Percentiles rank a stretch among this genome's conserved stretches.
These are phyloP conservation scores for Trissolcus basalis DNA, from an alignment of 1,140 invertebrate species.

Conservation along the genomic window DNA sequence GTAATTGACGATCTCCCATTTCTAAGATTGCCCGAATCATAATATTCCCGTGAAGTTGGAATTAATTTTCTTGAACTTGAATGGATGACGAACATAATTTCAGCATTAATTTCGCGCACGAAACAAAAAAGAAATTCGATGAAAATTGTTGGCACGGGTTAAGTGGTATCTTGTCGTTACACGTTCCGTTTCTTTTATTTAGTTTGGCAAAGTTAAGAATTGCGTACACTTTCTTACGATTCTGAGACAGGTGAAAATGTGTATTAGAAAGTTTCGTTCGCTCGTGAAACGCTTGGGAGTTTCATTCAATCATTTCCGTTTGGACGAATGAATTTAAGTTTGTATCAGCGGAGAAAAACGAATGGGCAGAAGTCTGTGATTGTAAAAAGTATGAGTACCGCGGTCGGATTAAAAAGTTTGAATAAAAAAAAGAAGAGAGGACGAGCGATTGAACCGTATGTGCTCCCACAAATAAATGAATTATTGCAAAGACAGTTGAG, in stretches of 20 bases:
- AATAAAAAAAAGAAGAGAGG: slow-evolving; percentile 3
- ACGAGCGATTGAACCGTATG: slow-evolving; percentile 21
- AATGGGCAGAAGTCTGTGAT: slow-evolving; percentile 49
- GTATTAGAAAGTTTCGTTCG: slow-evolving; percentile 9
- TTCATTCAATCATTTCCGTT: slow-evolving; percentile 24
- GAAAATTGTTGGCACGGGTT: no score
- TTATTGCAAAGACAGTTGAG: slow-evolving; percentile 21
- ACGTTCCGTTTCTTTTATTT: background rate
- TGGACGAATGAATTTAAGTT: slow-evolving; percentile 21
- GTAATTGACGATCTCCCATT: no score
- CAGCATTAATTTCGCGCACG: no score
- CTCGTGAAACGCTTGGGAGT: slow-evolving; percentile 6
- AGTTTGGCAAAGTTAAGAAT: background rate
- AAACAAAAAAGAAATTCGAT: no score
- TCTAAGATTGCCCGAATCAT: no score
- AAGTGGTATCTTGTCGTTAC: no score
- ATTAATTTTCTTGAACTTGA: no score
- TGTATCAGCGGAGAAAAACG: slow-evolving; percentile 19
- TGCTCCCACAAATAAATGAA: slow-evolving; percentile 14
- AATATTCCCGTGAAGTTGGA: no score
- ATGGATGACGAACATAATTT: no score
- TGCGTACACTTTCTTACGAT: slow-evolving; percentile 9
- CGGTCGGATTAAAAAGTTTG: slow-evolving; percentile 42
- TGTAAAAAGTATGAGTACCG: slow-evolving; percentile 35
- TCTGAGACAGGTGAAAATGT: slow-evolving; percentile 21